Percentiles rank a stretch among this genome's conserved stretches.
These are phyloP conservation scores for Clarias pachynema DNA, from an alignment of 2,797 vertebrate genomes.

Conservation along the genomic window DNA sequence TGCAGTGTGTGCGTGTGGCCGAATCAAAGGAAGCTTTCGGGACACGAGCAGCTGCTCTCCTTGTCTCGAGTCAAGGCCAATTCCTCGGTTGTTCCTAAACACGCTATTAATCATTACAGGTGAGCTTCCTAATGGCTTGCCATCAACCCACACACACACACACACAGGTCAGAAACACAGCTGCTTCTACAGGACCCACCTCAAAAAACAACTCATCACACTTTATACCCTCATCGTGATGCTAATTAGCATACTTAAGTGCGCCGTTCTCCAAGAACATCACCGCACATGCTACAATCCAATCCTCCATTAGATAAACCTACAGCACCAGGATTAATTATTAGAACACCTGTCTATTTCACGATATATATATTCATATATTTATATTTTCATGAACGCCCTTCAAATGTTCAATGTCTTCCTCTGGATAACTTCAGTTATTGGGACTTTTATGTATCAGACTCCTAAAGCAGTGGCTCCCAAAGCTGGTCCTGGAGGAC, in stretches of 20 bases:
- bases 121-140: conserved; percentile 32
- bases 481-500: too few relatives aligned
- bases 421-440: not conserved
- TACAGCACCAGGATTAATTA: not conserved
- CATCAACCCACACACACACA: conserved; percentile 9
- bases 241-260: not conserved
- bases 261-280: not conserved
- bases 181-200: not conserved
- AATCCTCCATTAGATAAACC: not conserved
- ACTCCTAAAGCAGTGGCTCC: too few relatives aligned
- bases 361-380: too few relatives aligned
- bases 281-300: not conserved
- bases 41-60: conserved; percentile 58
- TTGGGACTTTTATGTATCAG: too few relatives aligned
- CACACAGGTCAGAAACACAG: conserved; percentile 20
- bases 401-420: not conserved
- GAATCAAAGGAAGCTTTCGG: conserved; percentile 53
- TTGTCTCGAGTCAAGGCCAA: conserved; percentile 52
- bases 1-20: conserved; percentile 3
- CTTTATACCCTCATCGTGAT: not conserved
- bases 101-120: conserved; percentile 54
- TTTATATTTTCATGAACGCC: too few relatives aligned
- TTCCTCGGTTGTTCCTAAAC: conserved; percentile 46
- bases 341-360: not conserved
- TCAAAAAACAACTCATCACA: not conserved